Evolutionary conservation across 2,888 invertebrate species (phyloP).

Genomic region (Dexiosoma caninum): DNA sequence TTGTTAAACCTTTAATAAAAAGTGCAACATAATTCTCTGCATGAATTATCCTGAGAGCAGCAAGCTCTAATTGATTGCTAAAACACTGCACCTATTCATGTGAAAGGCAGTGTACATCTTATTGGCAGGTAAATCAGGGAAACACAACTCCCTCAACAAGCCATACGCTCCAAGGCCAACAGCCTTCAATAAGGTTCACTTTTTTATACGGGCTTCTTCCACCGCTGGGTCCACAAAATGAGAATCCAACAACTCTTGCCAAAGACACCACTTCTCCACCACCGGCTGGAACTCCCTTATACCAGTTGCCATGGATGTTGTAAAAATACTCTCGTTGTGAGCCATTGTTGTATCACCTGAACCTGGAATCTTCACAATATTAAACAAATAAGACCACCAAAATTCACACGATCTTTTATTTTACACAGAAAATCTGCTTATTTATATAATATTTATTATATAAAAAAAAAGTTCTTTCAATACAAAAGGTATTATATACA

Average conservation of each 20-base stretch:
- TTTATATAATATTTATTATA: slow-evolving; percentile 32
- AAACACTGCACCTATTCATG: too few species aligned
- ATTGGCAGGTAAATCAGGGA: slow-evolving; percentile 44
- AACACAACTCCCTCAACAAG: slow-evolving; percentile 50
- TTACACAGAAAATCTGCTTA: slow-evolving; percentile 19
- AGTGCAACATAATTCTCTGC: too few species aligned
- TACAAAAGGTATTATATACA: not conserved
- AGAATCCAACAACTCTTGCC: slow-evolving; percentile 5
- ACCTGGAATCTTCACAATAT: slow-evolving; percentile 5
- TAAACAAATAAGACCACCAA: slow-evolving; percentile 7
- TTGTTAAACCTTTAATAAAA: too few species aligned
- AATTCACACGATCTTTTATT: slow-evolving; percentile 1
- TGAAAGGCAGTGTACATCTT: too few species aligned
- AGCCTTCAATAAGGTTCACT: slow-evolving; percentile 45
- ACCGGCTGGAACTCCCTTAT: slow-evolving; percentile 6
- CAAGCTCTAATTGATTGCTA: too few species aligned
- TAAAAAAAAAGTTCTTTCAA: not conserved
- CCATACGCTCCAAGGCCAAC: slow-evolving; percentile 58
- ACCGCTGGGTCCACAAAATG: slow-evolving; percentile 30
- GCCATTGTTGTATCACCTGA: slow-evolving; percentile 9
- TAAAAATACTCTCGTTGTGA: not conserved
- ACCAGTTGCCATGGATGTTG: not conserved
- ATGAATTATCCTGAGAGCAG: too few species aligned
- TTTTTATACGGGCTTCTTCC: slow-evolving; percentile 49
- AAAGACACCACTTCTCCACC: slow-evolving; percentile 12